Conservation (phyloP, 2,113 vertebrate species). For the Notechis scutatus region DNA sequence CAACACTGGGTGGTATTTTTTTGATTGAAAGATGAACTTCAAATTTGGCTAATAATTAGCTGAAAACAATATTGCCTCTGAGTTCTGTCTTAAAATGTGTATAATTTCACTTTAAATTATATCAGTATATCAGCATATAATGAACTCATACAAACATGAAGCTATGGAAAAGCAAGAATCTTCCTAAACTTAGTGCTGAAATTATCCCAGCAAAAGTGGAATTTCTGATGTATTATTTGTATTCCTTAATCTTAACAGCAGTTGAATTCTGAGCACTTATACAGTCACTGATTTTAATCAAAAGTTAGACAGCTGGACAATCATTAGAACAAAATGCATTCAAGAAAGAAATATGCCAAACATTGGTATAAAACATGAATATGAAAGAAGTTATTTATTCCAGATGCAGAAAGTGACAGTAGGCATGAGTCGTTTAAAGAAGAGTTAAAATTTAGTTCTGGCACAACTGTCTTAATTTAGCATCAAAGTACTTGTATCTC, state of each 20-base stretch:
- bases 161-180: accelerated
- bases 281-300: conserved; percentile 51
- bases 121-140: not conserved
- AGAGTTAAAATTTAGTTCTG: conserved; percentile 52
- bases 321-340: not conserved
- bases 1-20: not conserved
- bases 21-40: not conserved
- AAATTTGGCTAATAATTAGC: not conserved
- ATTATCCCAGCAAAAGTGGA: conserved; percentile 57
- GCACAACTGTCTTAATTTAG: conserved; percentile 73
- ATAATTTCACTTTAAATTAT: conserved; percentile 7
- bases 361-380: not conserved
- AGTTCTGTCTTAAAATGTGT: not conserved
- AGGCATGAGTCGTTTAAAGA: conserved; percentile 15
- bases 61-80: conserved; percentile 9
- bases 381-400: not conserved
- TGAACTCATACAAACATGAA: not conserved
- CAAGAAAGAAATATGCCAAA: not conserved
- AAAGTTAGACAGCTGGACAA: conserved; percentile 40
- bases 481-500: conserved; percentile 80
- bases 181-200: conserved; percentile 57
- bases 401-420: not conserved
- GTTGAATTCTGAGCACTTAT: conserved; percentile 26
- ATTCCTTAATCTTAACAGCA: not conserved
- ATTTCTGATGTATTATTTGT: conserved; percentile 57